Evolutionary conservation across 1,140 invertebrate genomes (phyloP).

Genomic region (Zaprionus inermis): DNA sequence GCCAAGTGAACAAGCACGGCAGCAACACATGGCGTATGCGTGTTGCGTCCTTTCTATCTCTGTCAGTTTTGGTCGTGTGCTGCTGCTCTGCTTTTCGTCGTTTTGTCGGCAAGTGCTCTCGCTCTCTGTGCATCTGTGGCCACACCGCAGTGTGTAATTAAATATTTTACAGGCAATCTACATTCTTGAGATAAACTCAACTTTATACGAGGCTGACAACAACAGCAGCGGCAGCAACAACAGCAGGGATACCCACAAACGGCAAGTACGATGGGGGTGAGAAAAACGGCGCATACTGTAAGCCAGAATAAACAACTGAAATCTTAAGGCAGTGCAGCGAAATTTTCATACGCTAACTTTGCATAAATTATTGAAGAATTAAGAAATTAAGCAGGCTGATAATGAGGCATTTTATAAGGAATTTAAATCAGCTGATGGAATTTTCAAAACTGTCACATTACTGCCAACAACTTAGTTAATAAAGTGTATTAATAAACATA

Average conservation of each 20-base stretch:
- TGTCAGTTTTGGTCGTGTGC: conserved; percentile 13
- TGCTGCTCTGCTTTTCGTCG: conserved; percentile 23
- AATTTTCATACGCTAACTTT: conserved; percentile 47
- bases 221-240: conserved; percentile 17
- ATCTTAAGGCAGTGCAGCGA: conserved; percentile 41
- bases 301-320: conserved; percentile 48
- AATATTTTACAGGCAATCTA: conserved; percentile 83
- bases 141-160: conserved; percentile 78
- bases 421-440: not conserved
- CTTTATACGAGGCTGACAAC: conserved; percentile 55
- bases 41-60: conserved; percentile 28
- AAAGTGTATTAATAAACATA: not conserved
- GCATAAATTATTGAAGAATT: too few relatives aligned
- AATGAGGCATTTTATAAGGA: too few relatives aligned
- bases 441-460: too few relatives aligned
- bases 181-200: conserved; percentile 82
- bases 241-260: conserved; percentile 34
- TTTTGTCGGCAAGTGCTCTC: conserved; percentile 10
- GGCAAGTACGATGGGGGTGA: conserved; percentile 45
- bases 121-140: conserved; percentile 42
- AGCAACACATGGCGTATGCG: conserved; percentile 46
- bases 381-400: not conserved
- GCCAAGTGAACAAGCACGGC: conserved; percentile 62
- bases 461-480: too few relatives aligned
- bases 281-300: conserved; percentile 24